Conservation (phyloP, 2,888 invertebrate species). For the Cephus rjabovi region DNA sequence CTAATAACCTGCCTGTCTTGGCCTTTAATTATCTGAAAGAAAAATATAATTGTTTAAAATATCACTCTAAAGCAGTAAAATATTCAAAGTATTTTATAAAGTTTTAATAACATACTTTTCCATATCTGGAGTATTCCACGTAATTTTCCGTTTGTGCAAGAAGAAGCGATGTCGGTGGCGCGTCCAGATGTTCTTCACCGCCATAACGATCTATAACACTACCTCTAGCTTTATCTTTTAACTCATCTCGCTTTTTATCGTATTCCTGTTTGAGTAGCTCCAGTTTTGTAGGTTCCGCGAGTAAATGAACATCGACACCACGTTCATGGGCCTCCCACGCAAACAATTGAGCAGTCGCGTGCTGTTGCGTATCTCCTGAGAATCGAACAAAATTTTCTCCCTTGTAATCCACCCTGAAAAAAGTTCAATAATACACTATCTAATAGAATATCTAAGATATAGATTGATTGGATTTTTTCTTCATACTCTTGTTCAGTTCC, state of each 20-base stretch:
- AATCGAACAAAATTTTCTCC: constrained; percentile 98
- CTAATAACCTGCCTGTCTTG: constrained; percentile 88
- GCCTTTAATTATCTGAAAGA: constrained; percentile 73
- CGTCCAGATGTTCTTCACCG: constrained; percentile 90
- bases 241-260: constrained; percentile 88
- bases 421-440: constrained; percentile 10
- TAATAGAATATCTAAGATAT: neutral
- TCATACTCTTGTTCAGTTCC: constrained; percentile 74
- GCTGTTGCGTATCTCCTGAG: constrained; percentile 92
- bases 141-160: constrained; percentile 97
- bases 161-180: constrained; percentile 88
- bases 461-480: constrained; percentile 7
- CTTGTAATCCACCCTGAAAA: constrained; percentile 78
- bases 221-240: constrained; percentile 86
- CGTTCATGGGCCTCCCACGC: constrained; percentile 97
- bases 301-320: constrained; percentile 93
- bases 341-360: constrained; percentile 93
- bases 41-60: neutral
- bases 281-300: constrained; percentile 98
- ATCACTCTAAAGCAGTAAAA: neutral
- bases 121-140: constrained; percentile 94
- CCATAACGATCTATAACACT: constrained; percentile 94
- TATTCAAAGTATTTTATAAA: neutral
- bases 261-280: constrained; percentile 92
- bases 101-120: constrained; percentile 72